Conservation (phyloP, 2,888 invertebrate species). For the Cetonia aurata region DNA sequence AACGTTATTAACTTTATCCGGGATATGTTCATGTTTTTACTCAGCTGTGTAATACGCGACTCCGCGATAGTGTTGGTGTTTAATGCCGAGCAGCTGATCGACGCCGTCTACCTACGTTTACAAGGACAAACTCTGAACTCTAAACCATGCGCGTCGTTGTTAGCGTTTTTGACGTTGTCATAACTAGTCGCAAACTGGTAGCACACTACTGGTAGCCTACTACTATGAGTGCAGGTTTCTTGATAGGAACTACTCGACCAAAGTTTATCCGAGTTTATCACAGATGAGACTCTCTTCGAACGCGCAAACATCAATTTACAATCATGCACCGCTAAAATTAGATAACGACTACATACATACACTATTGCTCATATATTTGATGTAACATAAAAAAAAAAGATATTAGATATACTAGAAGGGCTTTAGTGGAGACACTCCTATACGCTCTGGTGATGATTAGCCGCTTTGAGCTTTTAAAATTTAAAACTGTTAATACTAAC, state of each 20-base stretch:
- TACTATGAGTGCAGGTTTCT: neutral
- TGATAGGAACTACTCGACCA: neutral
- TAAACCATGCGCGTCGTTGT: constrained; percentile 3
- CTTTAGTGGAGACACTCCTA: too few relatives aligned
- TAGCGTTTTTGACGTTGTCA: constrained; percentile 22
- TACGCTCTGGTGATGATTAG: too few relatives aligned
- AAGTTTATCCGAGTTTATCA: too few relatives aligned
- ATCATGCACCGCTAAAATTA: too few relatives aligned
- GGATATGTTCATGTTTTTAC: constrained; percentile 65
- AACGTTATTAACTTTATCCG: constrained; percentile 81
- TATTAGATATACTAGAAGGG: too few relatives aligned
- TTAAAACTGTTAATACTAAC: too few relatives aligned
- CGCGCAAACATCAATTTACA: too few relatives aligned
- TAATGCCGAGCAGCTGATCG: constrained; percentile 20
- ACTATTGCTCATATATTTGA: too few relatives aligned
- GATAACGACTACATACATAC: too few relatives aligned
- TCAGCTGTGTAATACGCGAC: neutral
- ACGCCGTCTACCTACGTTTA: neutral
- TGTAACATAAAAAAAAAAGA: too few relatives aligned
- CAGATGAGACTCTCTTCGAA: too few relatives aligned
- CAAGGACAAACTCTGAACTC: constrained; percentile 33
- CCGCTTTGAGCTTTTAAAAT: too few relatives aligned
- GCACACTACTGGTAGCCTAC: constrained; percentile 18
- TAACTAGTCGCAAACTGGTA: neutral
- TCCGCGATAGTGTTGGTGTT: constrained; percentile 3